Base-by-base conservation (phyloP, 2,113 vertebrate genomes). In the Chiloscyllium plagiosum region DNA sequence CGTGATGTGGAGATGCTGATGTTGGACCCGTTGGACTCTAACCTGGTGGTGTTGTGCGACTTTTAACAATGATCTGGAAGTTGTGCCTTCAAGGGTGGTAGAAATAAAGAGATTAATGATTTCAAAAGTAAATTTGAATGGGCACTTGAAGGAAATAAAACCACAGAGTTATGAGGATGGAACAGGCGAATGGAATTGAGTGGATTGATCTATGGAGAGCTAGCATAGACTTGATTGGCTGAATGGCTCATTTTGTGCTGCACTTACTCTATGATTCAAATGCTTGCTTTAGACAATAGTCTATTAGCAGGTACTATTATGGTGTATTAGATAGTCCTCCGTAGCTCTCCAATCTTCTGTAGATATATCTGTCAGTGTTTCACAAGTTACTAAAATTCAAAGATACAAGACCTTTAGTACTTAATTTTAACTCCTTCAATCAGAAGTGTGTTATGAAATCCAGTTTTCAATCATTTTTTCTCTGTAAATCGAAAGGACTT, bases 381-480 rank as follows among this genome's bases (percentile, higher is more conserved):
- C 33, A 66, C 61, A 92, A 66, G 89, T 66, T 65, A 66, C 61
- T 68, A 66, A 93, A 68, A 66, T 66, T 65, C n/a, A 66, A 93
- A 68, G 89, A 66, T 93, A 93, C 33, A 65, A 92, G 89, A 66
- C 33, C 56, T 33, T 61, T 93, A 93, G 66, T 93, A 66, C 56
- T 93, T 37, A 65, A 33, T n/a, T 93, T 92, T 93, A 93, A 37
- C 61, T 66, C 15, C 61, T 93, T 68, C 89, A 10, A 93, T 93
- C 61, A 93, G n/a, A 93, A 93, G 61, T 93, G 61, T 93, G 65
- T n/a, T 93, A 93, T 93, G 61, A 93, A 93, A 93, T 93, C 89
- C n/a, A 12, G 61, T 66, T 93, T 68, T 93, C 89, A 68, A 66
- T 93, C 89, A 93, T 93, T 93, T 93, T 90, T 93, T n/a, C 61